Evolutionary conservation across 2,113 vertebrate genomes (phyloP).

Genomic region (Callipepla squamata): DNA sequence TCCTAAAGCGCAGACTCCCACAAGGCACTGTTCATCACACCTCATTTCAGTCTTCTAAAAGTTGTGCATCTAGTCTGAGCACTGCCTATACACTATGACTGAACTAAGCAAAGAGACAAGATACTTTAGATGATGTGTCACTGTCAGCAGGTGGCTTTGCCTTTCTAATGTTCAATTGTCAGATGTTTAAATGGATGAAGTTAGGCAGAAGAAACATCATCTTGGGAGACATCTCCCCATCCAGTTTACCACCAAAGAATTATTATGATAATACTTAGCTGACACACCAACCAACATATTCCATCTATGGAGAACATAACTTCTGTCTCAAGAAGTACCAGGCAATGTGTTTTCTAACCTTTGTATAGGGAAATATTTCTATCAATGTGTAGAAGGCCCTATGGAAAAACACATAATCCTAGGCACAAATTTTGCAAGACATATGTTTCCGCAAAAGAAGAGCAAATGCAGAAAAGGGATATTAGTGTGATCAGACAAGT

Average conservation of each 20-base stretch:
- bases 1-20: neutral
- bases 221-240: neutral
- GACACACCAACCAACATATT: neutral
- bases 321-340: neutral
- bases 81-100: neutral
- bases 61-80: neutral
- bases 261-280: neutral
- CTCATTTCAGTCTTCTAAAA: neutral
- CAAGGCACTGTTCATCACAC: neutral
- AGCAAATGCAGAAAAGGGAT: neutral
- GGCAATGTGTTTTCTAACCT: neutral
- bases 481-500: neutral
- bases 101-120: neutral
- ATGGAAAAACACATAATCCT: neutral
- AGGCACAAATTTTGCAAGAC: neutral
- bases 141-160: neutral
- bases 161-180: neutral
- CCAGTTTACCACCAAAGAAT: neutral
- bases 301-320: neutral
- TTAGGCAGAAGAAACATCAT: neutral
- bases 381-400: neutral
- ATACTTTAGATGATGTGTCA: neutral
- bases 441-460: neutral
- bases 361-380: neutral
- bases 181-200: neutral